Base-by-base conservation (phyloP, 1,140 invertebrate species). In the Macrobrachium nipponense region DNA sequence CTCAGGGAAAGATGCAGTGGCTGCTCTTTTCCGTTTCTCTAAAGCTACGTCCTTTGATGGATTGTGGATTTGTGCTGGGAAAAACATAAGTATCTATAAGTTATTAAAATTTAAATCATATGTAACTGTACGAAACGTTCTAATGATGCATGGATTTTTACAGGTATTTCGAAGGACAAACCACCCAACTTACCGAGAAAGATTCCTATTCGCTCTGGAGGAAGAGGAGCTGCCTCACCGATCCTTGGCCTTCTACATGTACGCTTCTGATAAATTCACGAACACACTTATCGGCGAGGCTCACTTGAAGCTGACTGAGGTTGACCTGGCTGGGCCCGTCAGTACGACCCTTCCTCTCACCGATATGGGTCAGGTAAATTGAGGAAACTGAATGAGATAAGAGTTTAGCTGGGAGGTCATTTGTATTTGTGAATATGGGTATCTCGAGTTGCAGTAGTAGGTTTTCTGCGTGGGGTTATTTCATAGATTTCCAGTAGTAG, bases 111-210 rank as follows among this genome's bases (percentile, higher is more conserved):
- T 2, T 23, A 66, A 8, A n/a, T 0, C 17, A 8, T 66, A 11
- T 20, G 64, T 15, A n/a, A 5, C 10, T 20, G 64, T 4, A 12
- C 17, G n/a, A 11, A 14, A 17, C 10, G 12, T 27, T 17, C 12
- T 66, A 27, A n/a, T 27, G 2, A 6, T 44, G 12, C 59, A 44
- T 60, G 43, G n/a, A 12, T 66, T 61, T 79, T 86, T 90, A n/a
- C 89, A 94, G 93, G 91, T 93, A 18, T 95, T 94, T 89, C 92
- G 94, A 80, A 92, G 93, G 82, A 93, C 93, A 20, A 93, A 93
- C 78, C 94, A 94, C 87, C 95, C 95, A 0, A 93, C 94, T 82
- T 95, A 94, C 91, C 94, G 95, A 89, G 95, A 95, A 90, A 93
- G 95, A 66, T 96, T 95, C 90, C 91, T 95, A 79, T 95, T 96